These are phyloP conservation scores for Drosophila ustulata DNA, from an alignment of 2,888 invertebrate species.

Conservation along the genomic window DNA sequence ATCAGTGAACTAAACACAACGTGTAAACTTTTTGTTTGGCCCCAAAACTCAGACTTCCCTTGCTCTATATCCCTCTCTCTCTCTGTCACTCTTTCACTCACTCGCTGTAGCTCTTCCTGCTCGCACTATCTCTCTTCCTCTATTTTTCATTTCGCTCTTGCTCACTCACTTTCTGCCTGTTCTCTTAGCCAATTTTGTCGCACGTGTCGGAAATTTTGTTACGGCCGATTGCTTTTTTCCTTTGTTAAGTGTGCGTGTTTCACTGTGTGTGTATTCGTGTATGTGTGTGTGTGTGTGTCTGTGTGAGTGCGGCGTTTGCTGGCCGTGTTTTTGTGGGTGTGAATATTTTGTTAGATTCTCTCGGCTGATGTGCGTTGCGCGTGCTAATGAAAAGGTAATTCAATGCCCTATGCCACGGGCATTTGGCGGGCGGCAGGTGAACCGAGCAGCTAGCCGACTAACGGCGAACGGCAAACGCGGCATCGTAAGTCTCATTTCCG, in stretches of 20 bases:
- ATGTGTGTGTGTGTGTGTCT: slow-evolving; percentile 24
- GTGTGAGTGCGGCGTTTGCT: slow-evolving; percentile 34
- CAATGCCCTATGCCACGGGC: slow-evolving; percentile 59
- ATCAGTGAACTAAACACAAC: slow-evolving; percentile 14
- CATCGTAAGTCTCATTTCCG: slow-evolving; percentile 55
- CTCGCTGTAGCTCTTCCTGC: slow-evolving; percentile 31
- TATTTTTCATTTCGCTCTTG: slow-evolving; percentile 3
- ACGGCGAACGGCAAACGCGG: slow-evolving; percentile 52
- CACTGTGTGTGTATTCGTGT: slow-evolving; percentile 3
- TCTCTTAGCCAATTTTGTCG: slow-evolving; percentile 75
- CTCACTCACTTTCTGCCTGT: slow-evolving; percentile 16
- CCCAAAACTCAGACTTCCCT: slow-evolving; percentile 30
- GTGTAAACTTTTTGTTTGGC: slow-evolving; percentile 25
- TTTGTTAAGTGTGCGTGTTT: slow-evolving; percentile 27
- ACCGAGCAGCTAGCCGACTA: slow-evolving; percentile 33
- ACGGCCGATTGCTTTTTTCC: slow-evolving; percentile 74
- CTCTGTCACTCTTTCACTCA: slow-evolving; percentile 32
- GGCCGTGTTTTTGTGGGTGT: slow-evolving; percentile 37
- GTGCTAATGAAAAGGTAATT: slow-evolving; percentile 71
- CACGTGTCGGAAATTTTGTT: slow-evolving; percentile 82
- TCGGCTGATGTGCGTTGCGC: slow-evolving; percentile 43
- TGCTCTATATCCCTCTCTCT: slow-evolving; percentile 18
- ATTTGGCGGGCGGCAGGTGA: slow-evolving; percentile 30
- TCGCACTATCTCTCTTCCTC: slow-evolving; percentile 6
- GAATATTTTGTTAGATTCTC: slow-evolving; percentile 53